Evolutionary conservation across 2,113 vertebrate species (phyloP), one percentile per base, ranked within the genome.

Genomic region (Ondatra zibethicus): DNA sequence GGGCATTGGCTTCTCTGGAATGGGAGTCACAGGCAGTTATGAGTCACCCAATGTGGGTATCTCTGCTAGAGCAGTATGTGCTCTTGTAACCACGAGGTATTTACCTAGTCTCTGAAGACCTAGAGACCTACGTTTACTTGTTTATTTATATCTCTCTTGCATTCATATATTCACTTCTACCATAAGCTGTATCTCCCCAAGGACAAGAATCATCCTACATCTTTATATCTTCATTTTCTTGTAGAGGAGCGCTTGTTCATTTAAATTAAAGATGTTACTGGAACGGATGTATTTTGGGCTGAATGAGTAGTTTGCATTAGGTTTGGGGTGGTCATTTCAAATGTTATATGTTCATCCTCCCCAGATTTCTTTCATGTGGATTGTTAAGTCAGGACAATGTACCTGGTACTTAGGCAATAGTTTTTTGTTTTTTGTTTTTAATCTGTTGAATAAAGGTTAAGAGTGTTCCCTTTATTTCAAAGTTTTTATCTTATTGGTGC

Each of bases 291-390:
- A 88, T 78, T 96, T 95, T 70, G 90, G 93, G 14, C 39, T 63
- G 75, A 94, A 81, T 88, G 55, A 94, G 72, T 80, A 91, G 12
- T 88, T 72, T 91, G 65, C 7, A 85, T 93, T 92, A 39, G 29
- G 33, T 73, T 94, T 81, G 78, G 50, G 50, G 23, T 31, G 27
- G 89, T 76, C 29, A 58, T 58, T 80, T 92, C 45, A 52, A 33
- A 45, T 70, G 2, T 11, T 66, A 50, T 65, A 68, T 85, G 9
- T 45, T n/a, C 91, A 75, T 8, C 27, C 11, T 92, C 42, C n/a
- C 68, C 11, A 36, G 33, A 19, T 29, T 52, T 70, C 42, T 84
- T 93, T 73, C 21, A 90, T 42, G 50, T 73, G 29, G 33, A 36
- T 27, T 93, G n/a, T 33, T 66, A 87, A 87, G 78, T 14, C 78